A percentile compares a stretch with the other conserved stretches of the same genome.
Conservation (phyloP, 2,888 invertebrate genomes). For the Hemicrepidius hirtus region DNA sequence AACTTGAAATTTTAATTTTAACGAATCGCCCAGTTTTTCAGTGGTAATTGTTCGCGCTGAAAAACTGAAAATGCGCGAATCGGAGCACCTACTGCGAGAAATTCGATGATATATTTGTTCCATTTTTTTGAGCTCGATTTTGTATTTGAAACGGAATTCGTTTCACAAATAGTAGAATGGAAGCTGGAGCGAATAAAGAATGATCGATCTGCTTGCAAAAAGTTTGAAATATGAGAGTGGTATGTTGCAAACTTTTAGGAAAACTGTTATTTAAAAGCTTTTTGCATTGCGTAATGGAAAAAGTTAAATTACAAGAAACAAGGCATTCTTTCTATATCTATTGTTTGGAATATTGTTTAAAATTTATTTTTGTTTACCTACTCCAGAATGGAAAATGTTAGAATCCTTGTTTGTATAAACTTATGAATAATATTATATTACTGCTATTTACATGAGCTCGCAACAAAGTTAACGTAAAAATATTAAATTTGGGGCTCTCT, state of each 20-base stretch:
- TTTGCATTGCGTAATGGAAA: constrained; percentile 54
- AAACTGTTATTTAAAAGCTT: constrained; percentile 57
- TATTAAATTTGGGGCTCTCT: too few species aligned
- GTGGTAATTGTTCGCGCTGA: constrained; percentile 34
- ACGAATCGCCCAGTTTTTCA: constrained; percentile 1
- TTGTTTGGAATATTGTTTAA: too few species aligned
- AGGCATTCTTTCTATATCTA: background rate
- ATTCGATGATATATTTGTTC: constrained; percentile 47
- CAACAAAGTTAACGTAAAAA: too few species aligned
- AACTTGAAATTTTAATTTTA: constrained; percentile 10
- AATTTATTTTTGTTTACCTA: background rate
- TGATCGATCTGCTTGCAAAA: constrained; percentile 55
- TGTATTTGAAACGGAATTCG: constrained; percentile 49
- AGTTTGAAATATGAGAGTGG: constrained; percentile 57
- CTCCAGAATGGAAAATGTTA: too few species aligned
- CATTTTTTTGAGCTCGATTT: constrained; percentile 50
- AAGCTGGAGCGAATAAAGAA: constrained; percentile 43
- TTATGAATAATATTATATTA: too few species aligned
- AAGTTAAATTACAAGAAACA: constrained; percentile 47
- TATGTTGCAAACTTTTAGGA: constrained; percentile 51
- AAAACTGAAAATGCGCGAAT: constrained; percentile 34
- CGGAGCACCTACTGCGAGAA: constrained; percentile 20
- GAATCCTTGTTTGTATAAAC: too few species aligned
- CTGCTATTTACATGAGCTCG: too few species aligned
- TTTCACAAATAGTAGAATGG: constrained; percentile 57